Conservation (phyloP, 2,797 vertebrate species). For the Brotogeris chrysoptera region DNA sequence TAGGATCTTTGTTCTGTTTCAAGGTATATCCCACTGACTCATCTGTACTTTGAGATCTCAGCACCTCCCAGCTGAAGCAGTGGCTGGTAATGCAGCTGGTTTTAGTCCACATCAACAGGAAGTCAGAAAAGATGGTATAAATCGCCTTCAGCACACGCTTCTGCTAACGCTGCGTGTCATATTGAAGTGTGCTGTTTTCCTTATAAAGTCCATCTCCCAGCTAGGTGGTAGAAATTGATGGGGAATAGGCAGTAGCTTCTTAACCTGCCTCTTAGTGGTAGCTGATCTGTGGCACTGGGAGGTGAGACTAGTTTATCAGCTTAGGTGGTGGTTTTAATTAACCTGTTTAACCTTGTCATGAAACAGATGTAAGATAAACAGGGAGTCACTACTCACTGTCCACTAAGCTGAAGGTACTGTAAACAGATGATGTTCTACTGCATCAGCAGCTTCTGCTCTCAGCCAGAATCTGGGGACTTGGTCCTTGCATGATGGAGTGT, state of each 20-base stretch:
- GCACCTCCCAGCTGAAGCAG: not conserved
- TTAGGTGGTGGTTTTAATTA: not conserved
- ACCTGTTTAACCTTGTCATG: not conserved
- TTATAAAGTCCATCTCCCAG: not conserved
- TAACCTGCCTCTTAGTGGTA: not conserved
- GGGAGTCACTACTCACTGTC: not conserved
- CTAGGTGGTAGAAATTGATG: not conserved
- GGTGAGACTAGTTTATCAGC: not conserved
- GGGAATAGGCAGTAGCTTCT: not conserved
- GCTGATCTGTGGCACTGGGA: not conserved
- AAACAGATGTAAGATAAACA: not conserved
- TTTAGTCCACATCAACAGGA: rapidly evolving
- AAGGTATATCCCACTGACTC: not conserved
- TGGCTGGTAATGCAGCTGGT: not conserved
- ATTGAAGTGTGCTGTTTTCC: not conserved
- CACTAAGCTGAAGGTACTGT: not conserved
- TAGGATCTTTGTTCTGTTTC: not conserved
- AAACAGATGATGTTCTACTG: not conserved
- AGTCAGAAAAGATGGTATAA: not conserved
- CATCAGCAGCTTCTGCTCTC: not conserved
- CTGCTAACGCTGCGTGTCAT: not conserved
- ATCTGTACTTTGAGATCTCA: not conserved
- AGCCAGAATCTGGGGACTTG: not conserved
- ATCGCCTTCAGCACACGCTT: not conserved
- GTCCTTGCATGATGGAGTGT: not conserved